Conservation (phyloP, 2,113 vertebrate species). For the Datnioides undecimradiatus region DNA sequence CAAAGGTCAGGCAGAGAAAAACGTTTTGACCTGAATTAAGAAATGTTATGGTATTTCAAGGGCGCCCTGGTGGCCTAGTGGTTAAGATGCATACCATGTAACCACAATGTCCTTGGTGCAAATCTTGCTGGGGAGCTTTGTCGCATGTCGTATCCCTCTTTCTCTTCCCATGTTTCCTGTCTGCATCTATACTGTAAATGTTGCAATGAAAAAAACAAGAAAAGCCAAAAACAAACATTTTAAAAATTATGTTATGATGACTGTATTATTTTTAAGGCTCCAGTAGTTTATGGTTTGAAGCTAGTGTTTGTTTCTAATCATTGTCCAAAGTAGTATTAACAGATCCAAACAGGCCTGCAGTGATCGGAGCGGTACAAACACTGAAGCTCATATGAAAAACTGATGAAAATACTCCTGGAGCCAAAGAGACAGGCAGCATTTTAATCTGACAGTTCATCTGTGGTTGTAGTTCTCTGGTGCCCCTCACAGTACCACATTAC, state of each 20-base stretch:
- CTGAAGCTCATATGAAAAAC: conserved; percentile 23
- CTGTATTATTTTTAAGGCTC: conserved; percentile 7
- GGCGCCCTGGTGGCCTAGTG: conserved; percentile 39
- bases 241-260: neutral
- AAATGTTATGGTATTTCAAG: conserved; percentile 51
- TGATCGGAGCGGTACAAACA: neutral
- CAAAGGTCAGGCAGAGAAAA: conserved; percentile 52
- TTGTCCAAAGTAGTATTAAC: neutral
- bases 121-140: conserved; percentile 12
- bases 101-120: conserved; percentile 38
- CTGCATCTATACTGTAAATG: conserved; percentile 8
- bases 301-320: conserved; percentile 20
- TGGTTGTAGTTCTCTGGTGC: conserved; percentile 75
- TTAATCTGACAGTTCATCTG: conserved; percentile 73
- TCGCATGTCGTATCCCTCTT: conserved; percentile 28
- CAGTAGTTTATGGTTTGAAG: conserved; percentile 10
- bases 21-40: conserved; percentile 46
- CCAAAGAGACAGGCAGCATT: conserved; percentile 45
- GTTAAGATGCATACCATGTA: conserved; percentile 28
- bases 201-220: neutral
- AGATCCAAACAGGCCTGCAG: neutral
- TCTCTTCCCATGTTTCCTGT: conserved; percentile 35
- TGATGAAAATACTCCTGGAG: conserved; percentile 44
- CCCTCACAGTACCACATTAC: conserved; percentile 80
- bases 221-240: neutral